A percentile compares a stretch with the other conserved stretches of the same genome.
phyloP scores from a whole-genome alignment of 23 tunicate genomes.

The Halocynthia roretzi region DNA sequence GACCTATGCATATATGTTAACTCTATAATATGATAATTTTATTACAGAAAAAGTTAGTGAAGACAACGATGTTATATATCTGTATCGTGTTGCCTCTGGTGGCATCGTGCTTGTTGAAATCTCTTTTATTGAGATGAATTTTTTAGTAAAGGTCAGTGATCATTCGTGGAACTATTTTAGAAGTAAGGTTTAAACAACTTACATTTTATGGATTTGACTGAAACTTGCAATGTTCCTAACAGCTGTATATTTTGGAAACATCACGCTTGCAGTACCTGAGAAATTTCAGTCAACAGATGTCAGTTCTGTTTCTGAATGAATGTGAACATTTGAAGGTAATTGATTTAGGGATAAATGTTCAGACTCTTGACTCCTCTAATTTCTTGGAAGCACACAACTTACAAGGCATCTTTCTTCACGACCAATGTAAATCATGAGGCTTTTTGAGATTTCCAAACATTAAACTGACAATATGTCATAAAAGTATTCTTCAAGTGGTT shows the following conservation, averaged over 20 bases:
- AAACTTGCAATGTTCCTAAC: background rate
- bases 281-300: constrained; percentile 12
- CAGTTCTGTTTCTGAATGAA: constrained; percentile 13
- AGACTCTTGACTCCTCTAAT: too few species aligned
- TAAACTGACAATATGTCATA: background rate
- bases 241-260: constrained; percentile 12
- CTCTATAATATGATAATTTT: too few species aligned
- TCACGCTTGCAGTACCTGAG: constrained; percentile 5
- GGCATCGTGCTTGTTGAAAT: constrained; percentile 22
- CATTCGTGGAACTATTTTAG: too few species aligned
- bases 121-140: constrained; percentile 13
- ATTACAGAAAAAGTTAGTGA: background rate
- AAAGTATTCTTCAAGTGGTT: background rate
- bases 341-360: background rate
- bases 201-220: too few species aligned
- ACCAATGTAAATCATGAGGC: too few species aligned
- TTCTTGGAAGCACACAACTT: too few species aligned
- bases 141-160: constrained; percentile 11
- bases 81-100: constrained; percentile 19
- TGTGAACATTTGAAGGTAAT: constrained; percentile 28
- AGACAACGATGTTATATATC: background rate
- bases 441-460: too few species aligned
- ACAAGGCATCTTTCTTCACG: too few species aligned
- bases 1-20: too few species aligned
- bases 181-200: too few species aligned